Conservation (phyloP, 2,888 invertebrate genomes). For the Drosophila phalerata region DNA sequence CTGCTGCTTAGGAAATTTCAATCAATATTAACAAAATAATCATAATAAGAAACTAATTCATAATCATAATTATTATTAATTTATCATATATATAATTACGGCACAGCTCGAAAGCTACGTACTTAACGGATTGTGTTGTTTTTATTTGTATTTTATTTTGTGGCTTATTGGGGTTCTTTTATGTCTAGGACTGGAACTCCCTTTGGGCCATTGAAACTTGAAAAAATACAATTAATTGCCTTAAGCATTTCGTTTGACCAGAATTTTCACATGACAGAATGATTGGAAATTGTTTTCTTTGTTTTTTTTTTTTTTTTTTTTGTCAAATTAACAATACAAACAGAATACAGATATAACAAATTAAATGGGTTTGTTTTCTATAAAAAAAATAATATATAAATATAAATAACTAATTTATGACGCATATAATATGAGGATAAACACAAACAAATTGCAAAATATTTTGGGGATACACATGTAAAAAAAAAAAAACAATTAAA, state of each 20-base stretch:
- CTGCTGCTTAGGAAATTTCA: conserved; percentile 59
- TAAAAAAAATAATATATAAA: conserved; percentile 43
- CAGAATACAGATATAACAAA: conserved; percentile 61
- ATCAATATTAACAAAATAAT: conserved; percentile 52
- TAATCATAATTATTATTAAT: conserved; percentile 37
- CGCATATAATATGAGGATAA: conserved; percentile 44
- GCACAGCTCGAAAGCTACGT: conserved; percentile 49
- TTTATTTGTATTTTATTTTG: conserved; percentile 7
- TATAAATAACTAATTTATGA: conserved; percentile 58
- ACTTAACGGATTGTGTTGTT: conserved; percentile 32
- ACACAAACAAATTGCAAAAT: conserved; percentile 48
- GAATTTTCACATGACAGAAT: conserved; percentile 66
- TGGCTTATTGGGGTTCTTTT: conserved; percentile 18
- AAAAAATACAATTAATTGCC: conserved; percentile 52
- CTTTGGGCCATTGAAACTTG: conserved; percentile 37
- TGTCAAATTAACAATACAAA: conserved; percentile 61
- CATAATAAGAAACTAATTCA: conserved; percentile 40
- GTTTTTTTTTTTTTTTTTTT: conserved; percentile 7
- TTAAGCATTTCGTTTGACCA: conserved; percentile 67
- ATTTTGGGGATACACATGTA: conserved; percentile 1
- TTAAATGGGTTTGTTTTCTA: conserved; percentile 1
- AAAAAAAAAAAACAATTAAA: conserved; percentile 24
- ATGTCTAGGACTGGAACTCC: conserved; percentile 58
- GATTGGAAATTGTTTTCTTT: conserved; percentile 52
- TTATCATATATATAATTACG: conserved; percentile 43